Evolutionary conservation across 2,797 vertebrate species (phyloP), one percentile per base, ranked within the genome.

Genomic region (Merluccius polli): DNA sequence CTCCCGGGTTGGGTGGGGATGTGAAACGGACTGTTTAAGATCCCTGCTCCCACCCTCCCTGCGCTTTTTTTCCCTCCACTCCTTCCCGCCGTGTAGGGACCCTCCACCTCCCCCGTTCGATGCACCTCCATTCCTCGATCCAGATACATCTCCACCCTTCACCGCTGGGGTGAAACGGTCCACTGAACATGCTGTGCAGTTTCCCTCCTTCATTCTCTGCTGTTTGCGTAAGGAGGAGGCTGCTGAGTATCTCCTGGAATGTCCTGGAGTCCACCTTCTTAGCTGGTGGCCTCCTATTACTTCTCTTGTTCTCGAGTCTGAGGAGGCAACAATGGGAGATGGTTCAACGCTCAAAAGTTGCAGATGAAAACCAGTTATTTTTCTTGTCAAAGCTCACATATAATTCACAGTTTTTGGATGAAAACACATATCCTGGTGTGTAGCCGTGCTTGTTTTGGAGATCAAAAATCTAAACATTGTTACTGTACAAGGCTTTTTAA

Each of bases 211-310:
- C n/a, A n/a, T n/a, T n/a, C 79, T 73, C 3, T 24, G 75, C 84
- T 93, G 88, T 93, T 93, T 92, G 91, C 88, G 73, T 79, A 92
- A 85, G 93, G 92, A 92, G 91, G 91, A 89, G 93, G 77, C 75
- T 71, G 79, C 76, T 70, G 11, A 44, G 73, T 82, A 74, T 85
- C 29, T 36, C 3, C 83, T 79, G 84, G 84, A 91, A 90, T 91
- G 24, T 87, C 82, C 83, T 82, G 74, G 83, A 81, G 83, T 80
- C 76, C 82, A 74, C 83, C 81, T 82, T 83, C 84, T 79, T 87
- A 86, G 83, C 86, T 84, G 84, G 78, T 81, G n/a, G 75, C 79
- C 69, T 73, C 73, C 80, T 69, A 76, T 78, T 75, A 78, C 67
- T 59, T n/a, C 52, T 59, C 52, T 59, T 59, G 79, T 78, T 36